A percentile compares a stretch with the other conserved stretches of the same genome.
Evolutionary conservation across 2,113 vertebrate genomes (phyloP).

Genomic region (Tapirus terrestris): DNA sequence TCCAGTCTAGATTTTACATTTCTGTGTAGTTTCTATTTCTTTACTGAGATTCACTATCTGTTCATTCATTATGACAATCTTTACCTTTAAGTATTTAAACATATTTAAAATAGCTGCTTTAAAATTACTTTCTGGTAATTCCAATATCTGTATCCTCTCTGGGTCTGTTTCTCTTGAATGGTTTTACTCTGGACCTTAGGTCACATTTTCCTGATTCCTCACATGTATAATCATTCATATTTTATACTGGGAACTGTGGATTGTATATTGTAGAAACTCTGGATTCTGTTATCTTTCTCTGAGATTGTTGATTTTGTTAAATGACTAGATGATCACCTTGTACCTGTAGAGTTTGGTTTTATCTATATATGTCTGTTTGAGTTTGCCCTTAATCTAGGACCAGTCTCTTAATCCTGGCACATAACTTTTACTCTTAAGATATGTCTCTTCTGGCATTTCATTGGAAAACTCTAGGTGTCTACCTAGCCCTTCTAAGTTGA

Average conservation of each 20-base stretch:
- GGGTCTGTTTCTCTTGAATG: background rate
- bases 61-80: background rate
- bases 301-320: background rate
- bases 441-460: background rate
- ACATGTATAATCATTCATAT: background rate
- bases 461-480: background rate
- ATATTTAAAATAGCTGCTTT: background rate
- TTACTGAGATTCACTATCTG: background rate
- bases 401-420: background rate
- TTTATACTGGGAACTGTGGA: background rate
- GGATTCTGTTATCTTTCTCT: background rate
- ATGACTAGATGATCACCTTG: background rate
- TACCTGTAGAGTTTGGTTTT: background rate
- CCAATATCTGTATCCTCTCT: background rate
- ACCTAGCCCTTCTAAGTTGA: background rate
- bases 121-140: conserved; percentile 12
- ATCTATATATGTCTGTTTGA: background rate
- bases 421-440: background rate
- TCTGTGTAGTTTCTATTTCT: background rate
- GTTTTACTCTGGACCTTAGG: background rate
- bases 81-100: background rate
- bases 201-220: background rate
- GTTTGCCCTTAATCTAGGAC: background rate
- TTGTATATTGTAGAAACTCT: background rate
- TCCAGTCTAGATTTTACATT: background rate